Conservation (phyloP, 1,140 invertebrate genomes). For the Bombus picipes region DNA sequence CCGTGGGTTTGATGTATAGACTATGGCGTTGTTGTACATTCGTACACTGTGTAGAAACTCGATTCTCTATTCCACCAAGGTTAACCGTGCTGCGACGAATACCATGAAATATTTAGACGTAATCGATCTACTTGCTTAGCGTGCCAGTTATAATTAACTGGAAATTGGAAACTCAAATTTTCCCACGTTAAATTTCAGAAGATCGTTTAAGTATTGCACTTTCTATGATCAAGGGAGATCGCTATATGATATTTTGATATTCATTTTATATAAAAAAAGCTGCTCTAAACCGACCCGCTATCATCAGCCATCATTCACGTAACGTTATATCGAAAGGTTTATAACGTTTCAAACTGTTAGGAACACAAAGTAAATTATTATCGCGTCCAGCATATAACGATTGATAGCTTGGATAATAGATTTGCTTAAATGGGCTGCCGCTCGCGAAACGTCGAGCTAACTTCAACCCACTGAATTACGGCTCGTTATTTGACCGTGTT, state of each 20-base stretch:
- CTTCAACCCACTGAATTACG: no score
- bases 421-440: not conserved
- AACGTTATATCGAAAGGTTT: no score
- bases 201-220: no score
- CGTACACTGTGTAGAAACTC: not conserved
- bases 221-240: not conserved
- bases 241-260: not conserved
- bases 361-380: constrained; percentile 23
- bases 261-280: not conserved
- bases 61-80: not conserved
- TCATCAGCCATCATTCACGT: no score
- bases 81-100: not conserved
- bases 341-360: not conserved
- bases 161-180: not conserved
- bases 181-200: no score
- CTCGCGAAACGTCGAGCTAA: not conserved
- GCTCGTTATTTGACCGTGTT: no score
- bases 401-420: constrained; percentile 2
- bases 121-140: not conserved
- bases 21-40: not conserved
- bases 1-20: constrained; percentile 8
- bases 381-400: constrained; percentile 1
- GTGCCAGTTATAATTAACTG: not conserved
- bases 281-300: no score
- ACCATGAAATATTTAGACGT: not conserved